These are phyloP conservation scores for Pegoplata infirma DNA, from an alignment of 2,888 invertebrate genomes.

Conservation along the genomic window DNA sequence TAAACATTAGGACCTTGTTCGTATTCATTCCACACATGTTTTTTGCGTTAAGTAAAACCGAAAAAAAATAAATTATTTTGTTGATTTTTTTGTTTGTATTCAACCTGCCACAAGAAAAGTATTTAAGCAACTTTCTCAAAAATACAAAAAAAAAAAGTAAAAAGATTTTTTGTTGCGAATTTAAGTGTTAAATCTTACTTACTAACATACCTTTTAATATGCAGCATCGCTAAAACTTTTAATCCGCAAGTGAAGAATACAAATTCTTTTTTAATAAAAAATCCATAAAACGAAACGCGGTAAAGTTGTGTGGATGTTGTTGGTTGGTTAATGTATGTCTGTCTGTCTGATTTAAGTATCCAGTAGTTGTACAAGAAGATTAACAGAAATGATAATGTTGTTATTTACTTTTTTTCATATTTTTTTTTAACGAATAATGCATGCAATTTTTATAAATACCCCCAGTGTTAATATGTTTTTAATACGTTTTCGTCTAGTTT, in stretches of 20 bases:
- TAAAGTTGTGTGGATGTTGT: not conserved
- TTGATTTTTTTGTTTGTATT: constrained; percentile 48
- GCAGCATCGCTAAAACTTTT: constrained; percentile 44
- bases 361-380: constrained; percentile 23
- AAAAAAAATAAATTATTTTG: constrained; percentile 33
- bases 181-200: constrained; percentile 23
- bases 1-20: not conserved
- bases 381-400: not conserved
- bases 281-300: not conserved
- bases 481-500: constrained; percentile 20
- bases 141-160: constrained; percentile 22
- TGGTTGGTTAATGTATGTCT: constrained; percentile 3
- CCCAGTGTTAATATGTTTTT: no score
- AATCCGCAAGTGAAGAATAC: constrained; percentile 43
- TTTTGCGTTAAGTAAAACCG: constrained; percentile 1
- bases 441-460: not conserved
- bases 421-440: constrained; percentile 11
- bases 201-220: constrained; percentile 53
- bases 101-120: constrained; percentile 49
- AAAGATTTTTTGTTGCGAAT: constrained; percentile 24
- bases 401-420: no score
- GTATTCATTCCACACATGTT: constrained; percentile 20
- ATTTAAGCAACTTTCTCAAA: constrained; percentile 60
- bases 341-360: not conserved
- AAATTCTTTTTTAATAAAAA: constrained; percentile 30